phyloP scores from a whole-genome alignment of 1,140 invertebrate species.

The Papilio helenus region DNA sequence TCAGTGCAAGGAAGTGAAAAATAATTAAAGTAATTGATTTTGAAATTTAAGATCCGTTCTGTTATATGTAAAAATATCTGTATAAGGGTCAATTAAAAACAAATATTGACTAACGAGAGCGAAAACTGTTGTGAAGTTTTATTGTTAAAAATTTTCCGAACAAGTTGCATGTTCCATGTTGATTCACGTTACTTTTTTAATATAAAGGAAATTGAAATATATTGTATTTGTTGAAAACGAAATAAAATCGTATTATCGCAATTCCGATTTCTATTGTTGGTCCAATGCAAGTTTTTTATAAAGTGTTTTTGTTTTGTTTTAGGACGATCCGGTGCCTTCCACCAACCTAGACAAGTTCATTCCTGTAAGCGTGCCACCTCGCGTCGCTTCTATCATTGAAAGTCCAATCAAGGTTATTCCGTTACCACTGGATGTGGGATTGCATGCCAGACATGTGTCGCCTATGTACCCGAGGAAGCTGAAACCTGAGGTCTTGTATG shows the following conservation, averaged over 20 bases:
- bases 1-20: neutral
- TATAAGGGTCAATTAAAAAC: conserved; percentile 12
- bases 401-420: conserved; percentile 55
- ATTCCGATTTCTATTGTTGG: neutral
- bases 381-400: conserved; percentile 62
- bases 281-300: neutral
- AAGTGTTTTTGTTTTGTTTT: conserved; percentile 47
- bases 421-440: conserved; percentile 58
- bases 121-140: conserved; percentile 9
- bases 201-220: neutral
- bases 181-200: neutral
- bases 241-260: neutral
- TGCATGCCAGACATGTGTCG: conserved; percentile 61
- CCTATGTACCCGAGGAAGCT: conserved; percentile 72
- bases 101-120: conserved; percentile 7
- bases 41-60: neutral
- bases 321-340: conserved; percentile 60
- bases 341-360: conserved; percentile 57
- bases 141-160: conserved; percentile 5
- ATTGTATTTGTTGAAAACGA: neutral
- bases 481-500: conserved; percentile 69
- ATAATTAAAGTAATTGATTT: neutral
- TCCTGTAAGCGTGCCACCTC: conserved; percentile 65
- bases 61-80: neutral
- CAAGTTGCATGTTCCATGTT: neutral